Base-by-base conservation (phyloP, 2,113 vertebrate species). In the Misgurnus mizolepis region DNA sequence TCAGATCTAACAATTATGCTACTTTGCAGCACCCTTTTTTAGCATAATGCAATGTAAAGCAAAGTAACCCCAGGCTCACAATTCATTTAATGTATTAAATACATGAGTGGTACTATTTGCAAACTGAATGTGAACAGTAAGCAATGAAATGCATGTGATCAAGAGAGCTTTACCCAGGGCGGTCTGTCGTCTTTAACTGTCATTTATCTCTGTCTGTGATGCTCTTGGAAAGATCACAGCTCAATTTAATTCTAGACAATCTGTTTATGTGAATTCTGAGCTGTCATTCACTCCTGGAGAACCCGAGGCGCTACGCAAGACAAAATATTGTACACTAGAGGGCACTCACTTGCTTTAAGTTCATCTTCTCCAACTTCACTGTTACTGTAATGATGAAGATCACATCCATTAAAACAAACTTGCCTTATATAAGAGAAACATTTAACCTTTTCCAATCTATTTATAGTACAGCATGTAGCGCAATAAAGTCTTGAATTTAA, bases 271-370 rank as follows among this genome's bases (percentile, higher is more conserved):
- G 62, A 66, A 53, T 77, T 66, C 34, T 3, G 34, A 55, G 75
- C 75, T 53, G 61, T 77, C 75, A 53, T 14, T 76, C 39, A 66
- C 47, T 27, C 55, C 27, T 34, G 27, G 27, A 39, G 12, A n/a
- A 76, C 27, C 39, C 7, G 5, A 39, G n/a, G 3, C 12, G 56
- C 17, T 5, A 18, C n/a, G 55, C 18, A 43, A 22, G 56, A 2
- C 2, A 55, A 65, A 5, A 41, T 66, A 17, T 34, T 75, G 74
- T 62, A 53, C 74, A 77, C 75, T 77, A 77, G 75, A 77, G 75
- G 75, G 75, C 75, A 55, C 75, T 67, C 27, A 66, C 34, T 77
- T 65, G 61, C 62, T 77, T 67, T 65, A 5, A 55, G 61, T 17
- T 66, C 14, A 9, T 55, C 9, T 50, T 76, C 9, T 39, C 15